A percentile compares a stretch with the other conserved stretches of the same genome.
Evolutionary conservation across 2,113 vertebrate species (phyloP).

Genomic region (Narcine bancroftii): DNA sequence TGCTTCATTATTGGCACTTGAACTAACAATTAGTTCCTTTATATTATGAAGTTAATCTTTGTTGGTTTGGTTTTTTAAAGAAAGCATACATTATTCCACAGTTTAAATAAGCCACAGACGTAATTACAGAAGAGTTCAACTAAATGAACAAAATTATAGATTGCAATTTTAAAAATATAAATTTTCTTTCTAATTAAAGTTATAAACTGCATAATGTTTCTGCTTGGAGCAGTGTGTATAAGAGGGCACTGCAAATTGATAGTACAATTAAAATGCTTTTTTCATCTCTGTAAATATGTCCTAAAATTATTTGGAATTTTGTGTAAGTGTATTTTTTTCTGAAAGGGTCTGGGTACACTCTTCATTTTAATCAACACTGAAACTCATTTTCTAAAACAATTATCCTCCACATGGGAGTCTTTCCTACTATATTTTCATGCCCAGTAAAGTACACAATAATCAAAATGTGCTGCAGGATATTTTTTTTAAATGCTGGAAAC

Average conservation of each 20-base stretch:
- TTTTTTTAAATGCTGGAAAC: too few relatives aligned
- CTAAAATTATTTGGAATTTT: background rate
- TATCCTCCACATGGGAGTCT: background rate
- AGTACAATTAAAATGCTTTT: background rate
- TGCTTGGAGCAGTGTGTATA: background rate
- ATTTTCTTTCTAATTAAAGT: background rate
- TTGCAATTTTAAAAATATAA: background rate
- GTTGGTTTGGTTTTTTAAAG: background rate
- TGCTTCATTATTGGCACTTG: background rate
- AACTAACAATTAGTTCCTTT: background rate
- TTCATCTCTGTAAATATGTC: background rate
- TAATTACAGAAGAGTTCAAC: background rate
- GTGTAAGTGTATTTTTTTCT: background rate
- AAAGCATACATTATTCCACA: background rate
- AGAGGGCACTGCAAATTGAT: background rate
- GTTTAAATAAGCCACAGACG: background rate
- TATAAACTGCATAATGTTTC: background rate
- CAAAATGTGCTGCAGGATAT: too few relatives aligned
- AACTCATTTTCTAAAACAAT: background rate
- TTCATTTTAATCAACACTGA: background rate
- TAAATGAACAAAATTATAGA: background rate
- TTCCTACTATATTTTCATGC: background rate
- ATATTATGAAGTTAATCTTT: background rate
- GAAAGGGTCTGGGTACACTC: background rate
- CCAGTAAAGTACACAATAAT: background rate